phyloP scores from a whole-genome alignment of 2,888 invertebrate genomes.

The Apoderus coryli region DNA sequence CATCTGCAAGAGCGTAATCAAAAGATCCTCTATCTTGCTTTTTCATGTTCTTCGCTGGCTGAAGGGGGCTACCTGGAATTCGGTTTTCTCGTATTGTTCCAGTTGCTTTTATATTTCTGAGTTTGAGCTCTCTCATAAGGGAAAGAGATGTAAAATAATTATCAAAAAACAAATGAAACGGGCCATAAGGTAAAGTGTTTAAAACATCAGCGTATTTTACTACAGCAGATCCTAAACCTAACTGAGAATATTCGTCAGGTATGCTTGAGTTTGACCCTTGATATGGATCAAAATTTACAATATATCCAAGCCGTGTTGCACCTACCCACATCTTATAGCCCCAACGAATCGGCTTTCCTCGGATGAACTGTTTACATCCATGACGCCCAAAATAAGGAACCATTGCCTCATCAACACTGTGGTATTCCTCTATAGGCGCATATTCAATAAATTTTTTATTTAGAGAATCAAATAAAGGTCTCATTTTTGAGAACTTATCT shows the following conservation, averaged over 20 bases:
- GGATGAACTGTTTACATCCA: conserved; percentile 17
- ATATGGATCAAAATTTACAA: conserved; percentile 19
- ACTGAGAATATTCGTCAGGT: no score
- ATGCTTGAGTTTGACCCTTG: no score
- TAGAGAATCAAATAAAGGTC: conserved; percentile 18
- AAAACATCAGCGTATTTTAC: conserved; percentile 9
- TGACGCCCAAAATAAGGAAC: conserved; percentile 25
- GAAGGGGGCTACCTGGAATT: no score
- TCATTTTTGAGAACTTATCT: conserved; percentile 22
- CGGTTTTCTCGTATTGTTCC: conserved; percentile 16
- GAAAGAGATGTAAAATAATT: conserved; percentile 17
- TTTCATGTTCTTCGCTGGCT: conserved; percentile 8
- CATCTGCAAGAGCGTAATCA: conserved; percentile 1
- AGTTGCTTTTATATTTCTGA: conserved; percentile 11
- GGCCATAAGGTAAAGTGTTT: conserved; percentile 1
- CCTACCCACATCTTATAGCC: conserved; percentile 21
- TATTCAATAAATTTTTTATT: conserved; percentile 19
- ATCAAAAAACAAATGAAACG: conserved; percentile 16
- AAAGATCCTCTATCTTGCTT: conserved; percentile 12
- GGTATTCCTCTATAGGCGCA: conserved; percentile 20
- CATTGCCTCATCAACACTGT: conserved; percentile 25
- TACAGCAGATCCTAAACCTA: no score
- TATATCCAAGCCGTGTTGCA: conserved; percentile 17
- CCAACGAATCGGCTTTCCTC: conserved; percentile 20
- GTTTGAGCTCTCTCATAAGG: conserved; percentile 13